These are phyloP conservation scores for Cecropterus lyciades DNA, from an alignment of 1,140 invertebrate species.

Conservation along the genomic window DNA sequence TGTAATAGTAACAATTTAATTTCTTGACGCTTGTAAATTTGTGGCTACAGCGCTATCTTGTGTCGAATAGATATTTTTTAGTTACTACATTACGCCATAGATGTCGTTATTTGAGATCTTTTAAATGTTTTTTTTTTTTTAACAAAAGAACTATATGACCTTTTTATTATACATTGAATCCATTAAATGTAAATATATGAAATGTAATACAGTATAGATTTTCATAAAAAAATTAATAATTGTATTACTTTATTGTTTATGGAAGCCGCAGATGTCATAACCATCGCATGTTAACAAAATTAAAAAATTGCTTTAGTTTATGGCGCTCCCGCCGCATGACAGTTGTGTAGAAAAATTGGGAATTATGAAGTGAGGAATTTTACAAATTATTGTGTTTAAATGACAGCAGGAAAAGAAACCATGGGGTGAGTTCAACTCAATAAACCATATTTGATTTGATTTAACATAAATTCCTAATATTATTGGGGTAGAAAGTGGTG, in stretches of 20 bases:
- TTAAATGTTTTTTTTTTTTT: too few species aligned
- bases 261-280: slow-evolving; percentile 16
- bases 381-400: slow-evolving; percentile 81
- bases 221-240: background rate
- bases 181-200: too few species aligned
- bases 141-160: too few species aligned
- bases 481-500: slow-evolving; percentile 25
- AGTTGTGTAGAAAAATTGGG: slow-evolving; percentile 76
- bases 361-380: slow-evolving; percentile 81
- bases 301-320: slow-evolving; percentile 58
- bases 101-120: background rate
- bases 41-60: background rate
- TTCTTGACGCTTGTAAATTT: background rate
- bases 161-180: too few species aligned
- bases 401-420: slow-evolving; percentile 87
- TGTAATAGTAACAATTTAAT: background rate
- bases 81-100: background rate
- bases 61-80: background rate
- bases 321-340: slow-evolving; percentile 65
- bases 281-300: slow-evolving; percentile 25
- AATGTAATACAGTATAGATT: background rate
- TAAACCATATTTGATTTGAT: slow-evolving; percentile 26
- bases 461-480: slow-evolving; percentile 20
- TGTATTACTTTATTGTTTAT: slow-evolving; percentile 26
- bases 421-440: slow-evolving; percentile 84